Base-by-base conservation (phyloP, 2,888 invertebrate species). In the Drosophila acutilabella region DNA sequence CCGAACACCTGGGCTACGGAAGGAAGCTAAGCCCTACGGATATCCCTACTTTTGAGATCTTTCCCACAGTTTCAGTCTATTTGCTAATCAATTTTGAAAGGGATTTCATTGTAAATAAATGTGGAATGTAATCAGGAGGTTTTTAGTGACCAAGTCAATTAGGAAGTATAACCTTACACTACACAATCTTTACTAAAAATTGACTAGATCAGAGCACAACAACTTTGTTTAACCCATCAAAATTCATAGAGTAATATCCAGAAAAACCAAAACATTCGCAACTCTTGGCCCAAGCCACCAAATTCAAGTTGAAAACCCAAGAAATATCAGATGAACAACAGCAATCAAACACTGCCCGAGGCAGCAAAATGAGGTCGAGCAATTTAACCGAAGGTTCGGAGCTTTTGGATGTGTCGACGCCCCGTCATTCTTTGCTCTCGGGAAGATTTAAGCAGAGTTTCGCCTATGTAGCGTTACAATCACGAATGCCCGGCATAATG, bases 401-500 rank as follows among this genome's bases (percentile, higher is more conserved):
- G 0, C 4, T 53, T 0, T 11, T 64, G 30, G 93, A 94, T 71
- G 91, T 93, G 4, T 74, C 76, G 0, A 94, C 95, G 0, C 96
- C 96, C 0, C 92, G 93, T 4, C 94, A 95, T 85, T 89, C 93
- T 0, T 91, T 93, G 36, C 91, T 95, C 7, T 94, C 94, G 53
- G 95, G 94, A 0, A 94, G 94, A 41, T 96, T 94, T 80, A 92
- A 92, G 71, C 90, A 88, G 93, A 96, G 97, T 90, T 97, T 96
- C 92, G 98, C 98, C 0, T 98, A 96, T 91, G 93, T 93, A 67
- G 97, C 98, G 0, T 93, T 99, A 14, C 97, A 96, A 79, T 96
- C 97, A 75, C 94, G 98, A 58, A 92, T 98, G 81, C 99, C 99
- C 0, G 94, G 97, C 0, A 98, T 98, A 84, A 90, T 99, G 68